Conservation (phyloP, 2,797 vertebrate species). For the Coreius guichenoti region DNA sequence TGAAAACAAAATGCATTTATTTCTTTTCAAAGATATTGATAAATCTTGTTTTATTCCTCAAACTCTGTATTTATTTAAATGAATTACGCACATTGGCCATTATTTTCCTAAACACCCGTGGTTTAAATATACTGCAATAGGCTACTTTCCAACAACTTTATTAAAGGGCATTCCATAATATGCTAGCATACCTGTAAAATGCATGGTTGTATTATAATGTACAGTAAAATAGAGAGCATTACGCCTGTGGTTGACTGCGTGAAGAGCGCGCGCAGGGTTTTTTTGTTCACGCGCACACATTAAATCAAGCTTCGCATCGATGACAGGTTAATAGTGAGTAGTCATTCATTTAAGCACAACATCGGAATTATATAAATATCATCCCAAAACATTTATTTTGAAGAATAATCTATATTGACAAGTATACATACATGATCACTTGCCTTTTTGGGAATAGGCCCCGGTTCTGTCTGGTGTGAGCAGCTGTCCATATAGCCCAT, state of each 20-base stretch:
- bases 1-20: background rate
- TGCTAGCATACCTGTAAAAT: background rate
- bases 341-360: background rate
- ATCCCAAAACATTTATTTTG: background rate
- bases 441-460: constrained; percentile 14
- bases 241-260: no score
- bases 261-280: background rate
- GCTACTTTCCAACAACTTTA: background rate
- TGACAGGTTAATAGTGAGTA: background rate
- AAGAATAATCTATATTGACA: background rate
- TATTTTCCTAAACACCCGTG: constrained; percentile 34
- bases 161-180: background rate
- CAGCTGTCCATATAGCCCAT: background rate
- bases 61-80: background rate
- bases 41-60: background rate
- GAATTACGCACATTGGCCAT: background rate
- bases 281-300: background rate
- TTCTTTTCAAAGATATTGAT: background rate
- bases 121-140: constrained; percentile 23
- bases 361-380: background rate
- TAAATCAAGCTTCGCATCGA: background rate
- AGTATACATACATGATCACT: background rate
- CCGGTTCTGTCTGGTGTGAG: background rate
- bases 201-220: background rate
- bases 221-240: background rate